These are phyloP conservation scores for Sebastes matsubarae DNA, from an alignment of 2,797 vertebrate species.

Conservation along the genomic window DNA sequence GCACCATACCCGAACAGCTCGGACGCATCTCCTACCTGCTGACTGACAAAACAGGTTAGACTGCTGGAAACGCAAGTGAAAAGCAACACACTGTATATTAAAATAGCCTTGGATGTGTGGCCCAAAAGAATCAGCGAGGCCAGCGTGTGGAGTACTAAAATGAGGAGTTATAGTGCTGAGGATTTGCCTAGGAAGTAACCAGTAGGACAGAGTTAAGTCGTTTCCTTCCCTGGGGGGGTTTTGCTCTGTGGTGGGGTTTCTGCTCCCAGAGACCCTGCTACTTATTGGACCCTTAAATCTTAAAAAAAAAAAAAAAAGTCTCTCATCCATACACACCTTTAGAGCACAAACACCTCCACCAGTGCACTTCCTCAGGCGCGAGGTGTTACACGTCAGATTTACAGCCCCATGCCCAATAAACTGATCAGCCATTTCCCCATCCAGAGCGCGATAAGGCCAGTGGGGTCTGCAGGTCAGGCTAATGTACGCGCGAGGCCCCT, in stretches of 20 bases:
- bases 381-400: slow-evolving; percentile 74
- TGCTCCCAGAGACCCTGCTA: slow-evolving; percentile 59
- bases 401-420: slow-evolving; percentile 74
- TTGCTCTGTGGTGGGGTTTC: slow-evolving; percentile 43
- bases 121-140: slow-evolving; percentile 1
- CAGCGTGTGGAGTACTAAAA: slow-evolving; percentile 14
- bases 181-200: slow-evolving; percentile 47
- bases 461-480: slow-evolving; percentile 61
- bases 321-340: slow-evolving; percentile 56
- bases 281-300: slow-evolving; percentile 80
- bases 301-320: slow-evolving; percentile 50
- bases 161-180: slow-evolving; percentile 48
- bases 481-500: slow-evolving; percentile 67
- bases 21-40: slow-evolving; percentile 97
- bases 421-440: slow-evolving; percentile 66
- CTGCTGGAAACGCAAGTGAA: background rate
- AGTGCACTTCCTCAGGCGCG: slow-evolving; percentile 56
- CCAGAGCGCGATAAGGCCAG: slow-evolving; percentile 55
- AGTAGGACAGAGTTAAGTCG: slow-evolving; percentile 43
- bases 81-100: background rate
- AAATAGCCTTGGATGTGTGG: background rate
- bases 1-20: slow-evolving; percentile 97
- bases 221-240: slow-evolving; percentile 46
- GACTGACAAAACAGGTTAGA: slow-evolving; percentile 96
- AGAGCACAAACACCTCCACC: slow-evolving; percentile 53